Evolutionary conservation across 2,797 vertebrate genomes (phyloP).

Genomic region (Alosa sapidissima): DNA sequence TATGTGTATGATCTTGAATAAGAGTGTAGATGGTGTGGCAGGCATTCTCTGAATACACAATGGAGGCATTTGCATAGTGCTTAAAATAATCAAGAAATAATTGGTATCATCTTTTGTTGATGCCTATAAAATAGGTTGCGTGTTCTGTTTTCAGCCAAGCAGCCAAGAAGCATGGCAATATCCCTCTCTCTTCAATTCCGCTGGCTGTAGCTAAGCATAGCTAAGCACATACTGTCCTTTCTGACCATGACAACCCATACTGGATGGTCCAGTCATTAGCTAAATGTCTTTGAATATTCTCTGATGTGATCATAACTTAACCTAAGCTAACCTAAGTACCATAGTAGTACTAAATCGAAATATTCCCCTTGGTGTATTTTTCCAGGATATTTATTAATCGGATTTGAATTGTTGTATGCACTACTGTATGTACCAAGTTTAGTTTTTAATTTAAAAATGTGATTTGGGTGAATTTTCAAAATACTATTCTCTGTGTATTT

Average conservation of each 20-base stretch:
- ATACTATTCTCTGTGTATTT: not conserved
- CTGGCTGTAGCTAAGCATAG: not conserved
- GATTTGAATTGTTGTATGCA: too few species aligned
- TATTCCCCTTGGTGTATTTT: too few species aligned
- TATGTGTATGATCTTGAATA: not conserved
- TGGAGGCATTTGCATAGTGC: conserved; percentile 52
- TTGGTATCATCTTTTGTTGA: conserved; percentile 45
- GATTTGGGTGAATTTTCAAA: not conserved
- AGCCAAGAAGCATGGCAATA: conserved; percentile 19
- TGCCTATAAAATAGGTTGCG: conserved; percentile 48
- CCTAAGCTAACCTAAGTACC: too few species aligned
- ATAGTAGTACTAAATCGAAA: too few species aligned
- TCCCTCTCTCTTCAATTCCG: not conserved
- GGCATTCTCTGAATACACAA: conserved; percentile 49
- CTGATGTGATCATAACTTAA: too few species aligned
- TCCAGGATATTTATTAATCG: too few species aligned
- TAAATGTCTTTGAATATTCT: not conserved
- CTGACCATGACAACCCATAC: conserved; percentile 26
- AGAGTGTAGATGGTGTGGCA: conserved; percentile 13
- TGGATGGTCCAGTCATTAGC: not conserved
- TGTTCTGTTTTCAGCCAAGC: conserved; percentile 5
- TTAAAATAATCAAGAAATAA: conserved; percentile 55
- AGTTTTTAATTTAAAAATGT: not conserved
- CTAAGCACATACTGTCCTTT: not conserved
- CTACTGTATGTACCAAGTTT: not conserved